phyloP scores from a whole-genome alignment of 2,797 vertebrate species.

The Platalea minor region DNA sequence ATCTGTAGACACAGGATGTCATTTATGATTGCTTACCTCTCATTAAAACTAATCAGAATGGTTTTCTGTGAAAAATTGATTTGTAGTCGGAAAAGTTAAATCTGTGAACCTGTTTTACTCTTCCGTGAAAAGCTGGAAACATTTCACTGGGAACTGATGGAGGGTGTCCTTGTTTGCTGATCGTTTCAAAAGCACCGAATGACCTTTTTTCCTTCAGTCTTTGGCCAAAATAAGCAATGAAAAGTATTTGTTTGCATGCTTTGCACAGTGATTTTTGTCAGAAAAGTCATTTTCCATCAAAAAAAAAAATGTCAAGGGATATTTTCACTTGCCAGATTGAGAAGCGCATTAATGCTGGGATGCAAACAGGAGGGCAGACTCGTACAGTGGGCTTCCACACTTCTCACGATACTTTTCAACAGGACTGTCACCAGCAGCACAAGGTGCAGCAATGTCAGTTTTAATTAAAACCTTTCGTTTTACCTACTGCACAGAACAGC shows the following conservation, averaged over 20 bases:
- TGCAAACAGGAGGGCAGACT: background rate
- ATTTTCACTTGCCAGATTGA: background rate
- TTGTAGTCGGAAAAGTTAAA: slow-evolving; percentile 43
- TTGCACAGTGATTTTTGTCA: background rate
- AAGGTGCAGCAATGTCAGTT: slow-evolving; percentile 67
- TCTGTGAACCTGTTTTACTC: background rate
- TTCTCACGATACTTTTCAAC: background rate
- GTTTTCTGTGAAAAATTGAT: slow-evolving; percentile 18
- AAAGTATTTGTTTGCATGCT: background rate
- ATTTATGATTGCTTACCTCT: slow-evolving; percentile 14
- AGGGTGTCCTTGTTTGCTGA: background rate
- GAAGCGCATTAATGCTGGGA: background rate
- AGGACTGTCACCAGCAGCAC: slow-evolving; percentile 61
- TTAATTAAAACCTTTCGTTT: slow-evolving; percentile 70
- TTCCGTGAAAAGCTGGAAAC: background rate
- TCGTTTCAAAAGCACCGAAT: background rate
- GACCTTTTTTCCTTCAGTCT: background rate
- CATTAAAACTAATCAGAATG: slow-evolving; percentile 19
- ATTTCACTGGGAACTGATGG: background rate
- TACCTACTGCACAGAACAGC: slow-evolving; percentile 49
- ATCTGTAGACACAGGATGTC: slow-evolving; percentile 20
- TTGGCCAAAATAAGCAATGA: background rate
- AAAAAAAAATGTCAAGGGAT: background rate
- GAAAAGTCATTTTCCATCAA: background rate
- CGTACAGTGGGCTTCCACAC: background rate